Percentiles rank a stretch among this genome's conserved stretches.
phyloP scores from a whole-genome alignment of 2,797 vertebrate genomes.

The Okamejei kenojei region DNA sequence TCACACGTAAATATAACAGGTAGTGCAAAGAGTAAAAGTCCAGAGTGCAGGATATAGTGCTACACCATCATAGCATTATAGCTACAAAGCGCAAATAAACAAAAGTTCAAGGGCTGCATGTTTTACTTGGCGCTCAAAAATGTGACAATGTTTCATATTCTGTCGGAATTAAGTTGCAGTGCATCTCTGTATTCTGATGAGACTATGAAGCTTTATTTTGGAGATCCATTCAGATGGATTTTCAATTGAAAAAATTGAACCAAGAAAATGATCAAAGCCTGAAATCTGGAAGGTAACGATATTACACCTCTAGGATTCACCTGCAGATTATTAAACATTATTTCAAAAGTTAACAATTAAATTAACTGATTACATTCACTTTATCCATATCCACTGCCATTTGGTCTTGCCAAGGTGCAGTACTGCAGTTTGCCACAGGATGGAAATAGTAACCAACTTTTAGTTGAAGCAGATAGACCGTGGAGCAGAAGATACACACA shows the following conservation, averaged over 20 bases:
- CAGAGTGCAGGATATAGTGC: no score
- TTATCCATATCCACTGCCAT: no score
- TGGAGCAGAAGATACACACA: no score
- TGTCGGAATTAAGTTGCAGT: background rate
- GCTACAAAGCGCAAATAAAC: no score
- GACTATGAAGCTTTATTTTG: background rate
- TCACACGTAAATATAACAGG: no score
- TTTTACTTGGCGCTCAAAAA: background rate
- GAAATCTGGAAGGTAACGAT: background rate
- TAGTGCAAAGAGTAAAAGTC: no score
- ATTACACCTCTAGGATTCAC: background rate
- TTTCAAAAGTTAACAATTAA: background rate
- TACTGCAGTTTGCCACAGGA: background rate
- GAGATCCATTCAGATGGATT: background rate
- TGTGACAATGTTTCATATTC: background rate
- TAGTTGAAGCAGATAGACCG: background rate
- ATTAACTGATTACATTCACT: background rate
- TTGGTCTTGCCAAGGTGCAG: background rate
- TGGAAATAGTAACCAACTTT: constrained; percentile 4
- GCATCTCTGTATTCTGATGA: background rate
- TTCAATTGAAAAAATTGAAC: background rate
- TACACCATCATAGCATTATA: no score
- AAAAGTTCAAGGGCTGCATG: no score
- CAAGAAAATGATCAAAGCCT: background rate
- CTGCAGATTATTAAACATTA: background rate